Percentiles rank a stretch among this genome's conserved stretches.
Evolutionary conservation across 2,888 invertebrate genomes (phyloP).

Genomic region (Glaucopsyche alexis): DNA sequence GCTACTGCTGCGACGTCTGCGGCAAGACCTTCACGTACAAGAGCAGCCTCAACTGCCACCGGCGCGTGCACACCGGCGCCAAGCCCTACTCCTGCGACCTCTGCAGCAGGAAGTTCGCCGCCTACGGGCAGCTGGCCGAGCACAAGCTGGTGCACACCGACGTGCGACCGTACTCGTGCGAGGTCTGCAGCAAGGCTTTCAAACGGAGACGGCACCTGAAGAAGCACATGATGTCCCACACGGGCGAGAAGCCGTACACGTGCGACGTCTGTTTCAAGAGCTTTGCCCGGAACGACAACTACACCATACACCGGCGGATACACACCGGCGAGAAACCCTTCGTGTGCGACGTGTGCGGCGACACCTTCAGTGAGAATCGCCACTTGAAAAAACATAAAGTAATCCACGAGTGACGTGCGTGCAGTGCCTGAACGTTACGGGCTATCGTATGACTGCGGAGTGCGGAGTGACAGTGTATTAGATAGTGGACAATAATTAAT

Average conservation of each 20-base stretch:
- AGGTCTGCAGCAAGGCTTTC: not conserved
- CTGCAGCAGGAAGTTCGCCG: not conserved
- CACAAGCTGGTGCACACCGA: slow-evolving; percentile 2
- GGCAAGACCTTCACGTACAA: slow-evolving; percentile 13
- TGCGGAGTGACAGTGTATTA: no score
- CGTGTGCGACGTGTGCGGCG: not conserved
- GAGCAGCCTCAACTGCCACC: not conserved
- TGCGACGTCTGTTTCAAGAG: not conserved
- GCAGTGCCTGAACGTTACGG: no score
- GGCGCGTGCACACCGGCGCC: not conserved
- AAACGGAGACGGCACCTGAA: not conserved
- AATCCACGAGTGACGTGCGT: not conserved
- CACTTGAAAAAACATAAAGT: not conserved
- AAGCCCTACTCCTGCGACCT: not conserved
- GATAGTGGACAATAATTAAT: no score
- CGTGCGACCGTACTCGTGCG: not conserved
- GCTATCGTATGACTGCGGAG: no score
- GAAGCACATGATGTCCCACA: not conserved
- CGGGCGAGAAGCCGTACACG: slow-evolving; percentile 10
- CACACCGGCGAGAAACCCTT: slow-evolving; percentile 10
- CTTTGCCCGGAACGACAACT: slow-evolving; percentile 15
- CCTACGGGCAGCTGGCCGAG: slow-evolving; percentile 5
- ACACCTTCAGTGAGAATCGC: not conserved
- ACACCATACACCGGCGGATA: not conserved
- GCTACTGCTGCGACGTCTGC: slow-evolving; percentile 5